Evolutionary conservation across 2,888 invertebrate genomes (phyloP).

Genomic region (Smittia aterrima): DNA sequence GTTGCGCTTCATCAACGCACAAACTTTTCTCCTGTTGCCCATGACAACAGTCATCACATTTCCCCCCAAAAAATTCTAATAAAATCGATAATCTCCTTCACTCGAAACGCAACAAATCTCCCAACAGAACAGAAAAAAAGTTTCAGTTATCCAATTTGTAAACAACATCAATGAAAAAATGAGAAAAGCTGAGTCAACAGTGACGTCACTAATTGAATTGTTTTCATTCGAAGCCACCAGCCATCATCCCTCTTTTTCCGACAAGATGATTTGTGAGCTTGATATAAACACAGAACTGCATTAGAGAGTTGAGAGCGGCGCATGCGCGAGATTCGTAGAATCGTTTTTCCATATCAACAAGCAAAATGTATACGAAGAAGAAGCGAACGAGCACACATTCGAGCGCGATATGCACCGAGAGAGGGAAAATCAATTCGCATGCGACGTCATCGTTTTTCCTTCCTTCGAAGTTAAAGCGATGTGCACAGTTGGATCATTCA

Average conservation of each 20-base stretch:
- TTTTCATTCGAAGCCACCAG: background rate
- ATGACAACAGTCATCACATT: no score
- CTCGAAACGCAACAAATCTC: no score
- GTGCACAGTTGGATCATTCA: slow-evolving; percentile 30
- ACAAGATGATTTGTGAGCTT: slow-evolving; percentile 11
- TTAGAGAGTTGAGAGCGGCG: background rate
- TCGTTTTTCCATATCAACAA: slow-evolving; percentile 37
- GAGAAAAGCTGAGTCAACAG: background rate
- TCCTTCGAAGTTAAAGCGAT: slow-evolving; percentile 27
- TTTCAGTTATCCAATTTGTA: background rate
- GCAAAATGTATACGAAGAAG: background rate
- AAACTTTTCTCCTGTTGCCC: no score
- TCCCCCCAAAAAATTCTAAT: no score
- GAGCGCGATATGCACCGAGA: slow-evolving; percentile 22
- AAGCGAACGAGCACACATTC: slow-evolving; percentile 1
- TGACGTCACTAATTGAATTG: slow-evolving; percentile 7
- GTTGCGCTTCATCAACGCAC: background rate
- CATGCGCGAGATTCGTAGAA: background rate
- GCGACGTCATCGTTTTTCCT: slow-evolving; percentile 38
- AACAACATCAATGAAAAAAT: background rate
- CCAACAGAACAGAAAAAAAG: no score
- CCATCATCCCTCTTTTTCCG: background rate
- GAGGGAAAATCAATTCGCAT: slow-evolving; percentile 41
- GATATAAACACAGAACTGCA: background rate
- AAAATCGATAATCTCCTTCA: no score